Evolutionary conservation across 2,888 invertebrate genomes (phyloP).

Genomic region (Carterocephalus palaemon): DNA sequence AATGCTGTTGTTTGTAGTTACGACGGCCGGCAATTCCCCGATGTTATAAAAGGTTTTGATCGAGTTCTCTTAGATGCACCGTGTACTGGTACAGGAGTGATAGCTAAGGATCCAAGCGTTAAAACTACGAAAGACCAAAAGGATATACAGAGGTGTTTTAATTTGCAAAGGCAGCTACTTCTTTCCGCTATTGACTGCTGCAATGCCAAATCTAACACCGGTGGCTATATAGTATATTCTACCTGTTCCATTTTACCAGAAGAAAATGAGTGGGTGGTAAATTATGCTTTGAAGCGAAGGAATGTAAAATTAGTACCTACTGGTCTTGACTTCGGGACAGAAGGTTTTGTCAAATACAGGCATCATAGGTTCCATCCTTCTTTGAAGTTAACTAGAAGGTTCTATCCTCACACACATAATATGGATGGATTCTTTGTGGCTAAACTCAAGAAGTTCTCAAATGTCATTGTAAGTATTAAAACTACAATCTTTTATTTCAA

Average conservation of each 20-base stretch:
- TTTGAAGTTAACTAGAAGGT: slow-evolving; percentile 91
- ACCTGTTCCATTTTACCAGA: slow-evolving; percentile 99
- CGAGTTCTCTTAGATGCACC: slow-evolving; percentile 98
- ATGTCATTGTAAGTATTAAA: slow-evolving; percentile 79
- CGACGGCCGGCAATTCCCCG: slow-evolving; percentile 92
- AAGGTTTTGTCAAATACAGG: slow-evolving; percentile 94
- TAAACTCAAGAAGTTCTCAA: slow-evolving; percentile 97
- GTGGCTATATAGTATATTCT: slow-evolving; percentile 98
- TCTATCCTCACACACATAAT: slow-evolving; percentile 99
- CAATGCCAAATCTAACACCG: slow-evolving; percentile 93
- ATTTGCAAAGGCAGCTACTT: slow-evolving; percentile 94
- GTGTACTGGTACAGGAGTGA: slow-evolving; percentile 98
- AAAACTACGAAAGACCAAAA: slow-evolving; percentile 94
- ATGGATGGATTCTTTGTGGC: slow-evolving; percentile 99
- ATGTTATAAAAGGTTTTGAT: slow-evolving; percentile 94
- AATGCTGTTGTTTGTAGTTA: slow-evolving; percentile 94
- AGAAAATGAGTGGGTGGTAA: slow-evolving; percentile 98
- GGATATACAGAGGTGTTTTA: slow-evolving; percentile 94
- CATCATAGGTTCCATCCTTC: slow-evolving; percentile 93
- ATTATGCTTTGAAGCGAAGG: slow-evolving; percentile 95
- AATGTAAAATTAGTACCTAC: slow-evolving; percentile 96
- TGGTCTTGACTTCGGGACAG: slow-evolving; percentile 96
- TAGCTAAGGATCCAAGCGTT: slow-evolving; percentile 97
- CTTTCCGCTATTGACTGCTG: slow-evolving; percentile 98
- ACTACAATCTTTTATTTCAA: neutral